Evolutionary conservation across 53 echinoderm and acorn worm genomes (phyloP), one percentile per base, ranked within the genome.

Genomic region (Stichopus horrens): DNA sequence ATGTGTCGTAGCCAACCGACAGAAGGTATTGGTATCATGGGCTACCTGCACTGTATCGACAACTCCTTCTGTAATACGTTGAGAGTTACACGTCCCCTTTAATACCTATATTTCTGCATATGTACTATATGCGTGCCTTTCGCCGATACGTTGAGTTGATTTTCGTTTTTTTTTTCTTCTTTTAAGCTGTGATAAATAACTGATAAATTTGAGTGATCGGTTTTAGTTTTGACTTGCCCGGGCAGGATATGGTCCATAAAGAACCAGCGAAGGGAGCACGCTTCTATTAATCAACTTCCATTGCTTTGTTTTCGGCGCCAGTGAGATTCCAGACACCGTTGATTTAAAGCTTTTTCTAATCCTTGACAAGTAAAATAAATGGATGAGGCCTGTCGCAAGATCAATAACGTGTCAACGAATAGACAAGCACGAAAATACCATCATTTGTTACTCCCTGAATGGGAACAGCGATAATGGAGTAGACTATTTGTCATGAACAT

Each of bases 141-240:
- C 2, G 37, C 37, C 37, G 2, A 37, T 2, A 37, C 37, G 37
- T 37, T 37, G 37, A 2, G 37, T 37, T 37, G 37, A 37, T 37
- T 37, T 37, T 37, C 37, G 37, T 37, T 37, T 37, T 37, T 37
- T 37, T 37, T 37, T 37, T 37, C 37, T 37, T 37, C 37, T 2
- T 37, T 37, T 37, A 37, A 37, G 37, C 37, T 37, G 37, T 71
- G 71, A 71, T 71, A 18, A 71, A 18, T 71, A 71, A 18, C 18
- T 81, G 81, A 81, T 81, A 81, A n/a, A 81, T 56, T 37, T 81
- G 57, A 55, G 6, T 7, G 56, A 58, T 58, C 58, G 81, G 71
- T 71, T 71, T 75, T 81, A 54, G 81, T 56, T 81, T 56, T 81
- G 81, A 81, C 81, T 81, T 81, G 81, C 19, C 8, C 56, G 81